Conservation (phyloP, 2,888 invertebrate species). For the Bembecia ichneumoniformis region DNA sequence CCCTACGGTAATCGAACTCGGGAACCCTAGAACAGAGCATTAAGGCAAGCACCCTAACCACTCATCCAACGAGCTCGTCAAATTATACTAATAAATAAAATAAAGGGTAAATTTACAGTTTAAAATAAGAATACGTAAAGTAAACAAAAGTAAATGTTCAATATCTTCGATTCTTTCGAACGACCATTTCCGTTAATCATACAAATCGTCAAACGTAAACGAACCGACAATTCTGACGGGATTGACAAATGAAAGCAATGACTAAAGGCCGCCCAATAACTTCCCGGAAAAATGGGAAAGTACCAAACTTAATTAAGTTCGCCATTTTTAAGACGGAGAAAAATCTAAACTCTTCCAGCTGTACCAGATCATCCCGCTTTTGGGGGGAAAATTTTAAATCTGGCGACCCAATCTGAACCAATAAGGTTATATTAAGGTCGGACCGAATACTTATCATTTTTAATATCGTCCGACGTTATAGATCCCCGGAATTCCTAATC, state of each 20-base stretch:
- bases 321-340: not conserved
- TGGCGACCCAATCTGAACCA: conserved; percentile 21
- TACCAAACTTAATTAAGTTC: not conserved
- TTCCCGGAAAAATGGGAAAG: not conserved
- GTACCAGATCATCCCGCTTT: not conserved
- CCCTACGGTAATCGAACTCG: too few species aligned
- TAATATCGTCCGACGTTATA: conserved; percentile 24
- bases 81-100: too few species aligned
- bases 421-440: conserved; percentile 25
- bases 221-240: not conserved
- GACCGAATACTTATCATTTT: conserved; percentile 32
- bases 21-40: too few species aligned
- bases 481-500: conserved; percentile 16
- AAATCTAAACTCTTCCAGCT: not conserved
- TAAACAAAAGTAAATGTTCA: too few species aligned
- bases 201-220: not conserved
- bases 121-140: too few species aligned
- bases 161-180: too few species aligned
- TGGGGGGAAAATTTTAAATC: conserved; percentile 14
- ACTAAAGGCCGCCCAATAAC: not conserved
- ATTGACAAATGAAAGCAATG: not conserved
- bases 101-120: too few species aligned
- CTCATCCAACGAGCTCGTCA: too few species aligned
- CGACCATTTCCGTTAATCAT: too few species aligned
- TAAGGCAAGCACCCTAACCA: too few species aligned